phyloP scores from a whole-genome alignment of 2,113 vertebrate genomes.

The Odontophorus gujanensis region DNA sequence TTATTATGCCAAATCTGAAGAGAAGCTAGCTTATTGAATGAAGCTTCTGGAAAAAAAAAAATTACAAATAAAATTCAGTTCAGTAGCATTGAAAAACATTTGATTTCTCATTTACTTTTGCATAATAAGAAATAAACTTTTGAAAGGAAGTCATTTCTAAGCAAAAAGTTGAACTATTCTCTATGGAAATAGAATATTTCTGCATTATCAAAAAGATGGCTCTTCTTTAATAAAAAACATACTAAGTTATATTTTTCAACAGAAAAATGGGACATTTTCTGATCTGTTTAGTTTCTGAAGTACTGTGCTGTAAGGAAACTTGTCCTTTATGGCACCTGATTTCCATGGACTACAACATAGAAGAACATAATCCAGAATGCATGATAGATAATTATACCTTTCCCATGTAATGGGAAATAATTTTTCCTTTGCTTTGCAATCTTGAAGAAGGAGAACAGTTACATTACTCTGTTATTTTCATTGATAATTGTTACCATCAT shows the following conservation, averaged over 20 bases:
- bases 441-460: background rate
- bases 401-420: background rate
- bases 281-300: background rate
- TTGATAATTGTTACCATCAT: background rate
- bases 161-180: background rate
- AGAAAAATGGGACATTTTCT: background rate
- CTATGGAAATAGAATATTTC: background rate
- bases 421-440: background rate
- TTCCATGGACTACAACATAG: background rate
- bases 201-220: background rate
- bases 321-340: background rate
- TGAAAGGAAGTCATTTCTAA: background rate
- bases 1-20: constrained; percentile 20
- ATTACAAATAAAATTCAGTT: background rate
- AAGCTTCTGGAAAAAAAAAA: background rate
- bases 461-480: background rate
- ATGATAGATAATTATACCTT: background rate
- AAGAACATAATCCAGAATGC: background rate
- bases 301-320: background rate
- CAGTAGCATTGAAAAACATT: background rate
- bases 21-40: background rate
- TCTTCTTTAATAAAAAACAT: background rate
- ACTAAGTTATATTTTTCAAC: background rate
- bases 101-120: background rate
- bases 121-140: background rate